phyloP scores from a whole-genome alignment of 2,888 invertebrate genomes.

The Tuta absoluta region DNA sequence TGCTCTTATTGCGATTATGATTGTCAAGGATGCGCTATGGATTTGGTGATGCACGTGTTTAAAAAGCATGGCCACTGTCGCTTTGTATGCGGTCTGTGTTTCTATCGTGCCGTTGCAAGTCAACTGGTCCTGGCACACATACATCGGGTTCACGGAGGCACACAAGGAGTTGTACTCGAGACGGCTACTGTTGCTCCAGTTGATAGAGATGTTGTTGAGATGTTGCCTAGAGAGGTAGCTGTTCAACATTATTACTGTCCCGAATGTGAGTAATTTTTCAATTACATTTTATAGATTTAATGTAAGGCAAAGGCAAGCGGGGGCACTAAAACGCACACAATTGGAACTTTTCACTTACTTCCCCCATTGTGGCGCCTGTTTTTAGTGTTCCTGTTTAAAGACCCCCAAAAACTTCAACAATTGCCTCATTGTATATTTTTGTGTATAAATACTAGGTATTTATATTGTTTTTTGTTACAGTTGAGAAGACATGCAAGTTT shows the following conservation, averaged over 20 bases:
- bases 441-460: background rate
- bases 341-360: too few species aligned
- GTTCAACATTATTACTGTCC: slow-evolving; percentile 61
- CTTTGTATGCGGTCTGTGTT: slow-evolving; percentile 84
- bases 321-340: too few species aligned
- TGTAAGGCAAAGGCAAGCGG: too few species aligned
- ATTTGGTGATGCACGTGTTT: slow-evolving; percentile 82
- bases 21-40: slow-evolving; percentile 54
- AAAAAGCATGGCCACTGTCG: slow-evolving; percentile 82
- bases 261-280: slow-evolving; percentile 46
- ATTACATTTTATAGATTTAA: too few species aligned
- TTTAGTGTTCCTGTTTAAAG: too few species aligned
- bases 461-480: slow-evolving; percentile 29
- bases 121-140: slow-evolving; percentile 84
- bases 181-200: slow-evolving; percentile 39
- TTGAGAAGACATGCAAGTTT: slow-evolving; percentile 52
- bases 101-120: slow-evolving; percentile 83
- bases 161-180: slow-evolving; percentile 44
- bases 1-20: slow-evolving; percentile 82
- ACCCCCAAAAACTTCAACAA: too few species aligned
- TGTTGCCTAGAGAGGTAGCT: slow-evolving; percentile 58
- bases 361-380: too few species aligned
- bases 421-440: too few species aligned
- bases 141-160: slow-evolving; percentile 52
- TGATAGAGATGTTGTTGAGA: slow-evolving; percentile 37